A percentile compares a stretch with the other conserved stretches of the same genome.
These are phyloP conservation scores for Apis florea DNA, from an alignment of 1,140 invertebrate genomes.

Conservation along the genomic window DNA sequence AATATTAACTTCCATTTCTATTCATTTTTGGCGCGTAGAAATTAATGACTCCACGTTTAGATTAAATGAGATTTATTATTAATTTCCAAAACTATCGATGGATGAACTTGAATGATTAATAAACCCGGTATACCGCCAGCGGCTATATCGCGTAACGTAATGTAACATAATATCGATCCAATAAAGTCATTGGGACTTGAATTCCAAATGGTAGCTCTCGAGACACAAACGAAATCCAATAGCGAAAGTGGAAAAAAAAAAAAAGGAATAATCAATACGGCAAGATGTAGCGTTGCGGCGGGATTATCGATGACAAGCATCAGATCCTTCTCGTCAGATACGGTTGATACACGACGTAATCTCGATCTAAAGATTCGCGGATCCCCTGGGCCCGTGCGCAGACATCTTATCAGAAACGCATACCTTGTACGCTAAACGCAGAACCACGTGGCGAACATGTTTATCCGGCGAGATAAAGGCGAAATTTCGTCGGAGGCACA, in stretches of 20 bases:
- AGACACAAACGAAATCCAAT: background rate
- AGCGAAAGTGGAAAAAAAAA: background rate
- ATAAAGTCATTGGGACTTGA: background rate
- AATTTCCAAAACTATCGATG: background rate
- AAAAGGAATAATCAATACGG: background rate
- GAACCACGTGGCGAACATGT: conserved; percentile 26
- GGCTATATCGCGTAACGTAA: too few relatives aligned
- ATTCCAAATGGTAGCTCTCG: background rate
- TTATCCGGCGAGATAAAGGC: conserved; percentile 28
- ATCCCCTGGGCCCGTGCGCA: conserved; percentile 1
- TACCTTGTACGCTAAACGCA: conserved; percentile 25
- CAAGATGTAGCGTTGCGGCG: background rate
- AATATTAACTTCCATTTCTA: background rate
- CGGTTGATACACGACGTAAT: conserved; percentile 42
- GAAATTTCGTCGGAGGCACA: conserved; percentile 25
- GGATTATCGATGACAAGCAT: conserved; percentile 38
- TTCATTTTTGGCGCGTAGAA: background rate
- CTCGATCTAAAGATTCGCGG: conserved; percentile 41
- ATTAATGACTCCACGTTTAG: too few relatives aligned
- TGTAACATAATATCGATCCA: background rate
- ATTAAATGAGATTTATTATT: background rate
- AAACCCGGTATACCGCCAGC: too few relatives aligned
- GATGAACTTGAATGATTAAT: background rate
- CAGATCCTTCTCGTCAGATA: conserved; percentile 29
- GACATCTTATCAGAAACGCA: conserved; percentile 36